Evolutionary conservation across 2,888 invertebrate genomes (phyloP), one percentile per base, ranked within the genome.

Genomic region (Hofmannophila pseudospretella): DNA sequence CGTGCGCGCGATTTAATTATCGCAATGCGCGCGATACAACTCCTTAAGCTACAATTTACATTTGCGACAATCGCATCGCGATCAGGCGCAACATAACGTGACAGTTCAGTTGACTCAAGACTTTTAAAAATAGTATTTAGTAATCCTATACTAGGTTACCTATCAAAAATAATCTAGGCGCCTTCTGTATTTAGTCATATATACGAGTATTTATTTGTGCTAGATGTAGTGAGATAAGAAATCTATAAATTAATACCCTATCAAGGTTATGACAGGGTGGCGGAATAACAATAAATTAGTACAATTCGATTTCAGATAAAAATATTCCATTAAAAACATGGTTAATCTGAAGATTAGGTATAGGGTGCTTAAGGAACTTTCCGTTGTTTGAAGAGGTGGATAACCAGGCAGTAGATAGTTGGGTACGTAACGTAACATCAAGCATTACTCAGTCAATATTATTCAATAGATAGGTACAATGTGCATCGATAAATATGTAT

Each of bases 261-360:
- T 38, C 38, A 44, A 42, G 39, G 42, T 23, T 39, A n/a, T 14
- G 16, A 27, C 31, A 29, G 38, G 34, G 2, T 16, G 34, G 2
- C 16, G 30, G 31, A 39, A 16, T 19, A 10, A 31, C 16, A 2
- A 12, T 8, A 11, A 22, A 10, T n/a, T 20, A 32, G 23, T 27
- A 26, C 19, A 32, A 27, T 9, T 30, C n/a, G 16, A n/a, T 58
- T 41, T 46, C 47, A 47, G 49, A 58, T 61, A 60, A 68, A 76
- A 76, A 77, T 67, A 71, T 78, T 80, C 78, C 79, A 76, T 60
- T 64, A 50, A 63, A 58, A 58, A 58, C 55, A 49, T 51, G 34
- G 39, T 35, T 73, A 71, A 78, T 75, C 72, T 61, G 39, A 51
- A 67, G 75, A 77, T 79, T 72, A 75, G 41, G 44, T 47, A 8